Evolutionary conservation across 92 coral and sea anemone species (phyloP).

Genomic region (Phenganax stokvisi): DNA sequence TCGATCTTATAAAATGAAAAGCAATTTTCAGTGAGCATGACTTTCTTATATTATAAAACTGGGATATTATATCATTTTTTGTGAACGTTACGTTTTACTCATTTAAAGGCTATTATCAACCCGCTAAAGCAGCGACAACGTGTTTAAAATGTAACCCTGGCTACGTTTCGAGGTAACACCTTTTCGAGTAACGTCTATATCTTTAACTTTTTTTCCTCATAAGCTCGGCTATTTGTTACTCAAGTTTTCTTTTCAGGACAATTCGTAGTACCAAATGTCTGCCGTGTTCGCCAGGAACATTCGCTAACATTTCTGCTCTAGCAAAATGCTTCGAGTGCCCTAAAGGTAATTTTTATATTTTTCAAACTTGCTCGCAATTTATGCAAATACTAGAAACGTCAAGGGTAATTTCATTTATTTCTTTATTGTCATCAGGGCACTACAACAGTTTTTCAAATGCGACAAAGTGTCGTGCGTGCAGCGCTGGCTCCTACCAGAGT

Average conservation of each 20-base stretch:
- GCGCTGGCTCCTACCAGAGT: slow-evolving; percentile 40
- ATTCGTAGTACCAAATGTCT: slow-evolving; percentile 5
- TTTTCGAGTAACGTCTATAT: too few species aligned
- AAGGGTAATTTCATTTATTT: background rate
- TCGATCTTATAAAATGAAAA: too few species aligned
- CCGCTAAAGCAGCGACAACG: background rate
- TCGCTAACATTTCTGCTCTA: slow-evolving; percentile 17
- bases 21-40: too few species aligned
- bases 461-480: slow-evolving; percentile 37
- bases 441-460: slow-evolving; percentile 42
- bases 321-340: slow-evolving; percentile 12
- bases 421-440: slow-evolving; percentile 29
- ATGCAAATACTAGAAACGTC: background rate
- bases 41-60: too few species aligned
- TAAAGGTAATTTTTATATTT: background rate
- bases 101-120: background rate
- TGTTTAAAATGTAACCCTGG: slow-evolving; percentile 3
- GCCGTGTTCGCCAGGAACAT: slow-evolving; percentile 13
- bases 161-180: background rate
- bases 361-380: background rate
- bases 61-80: too few species aligned
- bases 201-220: background rate
- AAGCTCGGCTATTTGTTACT: background rate
- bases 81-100: background rate
- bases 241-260: background rate